A percentile compares a stretch with the other conserved stretches of the same genome.
Evolutionary conservation across 2,888 invertebrate genomes (phyloP).

Genomic region (Philhelius pedissequus): DNA sequence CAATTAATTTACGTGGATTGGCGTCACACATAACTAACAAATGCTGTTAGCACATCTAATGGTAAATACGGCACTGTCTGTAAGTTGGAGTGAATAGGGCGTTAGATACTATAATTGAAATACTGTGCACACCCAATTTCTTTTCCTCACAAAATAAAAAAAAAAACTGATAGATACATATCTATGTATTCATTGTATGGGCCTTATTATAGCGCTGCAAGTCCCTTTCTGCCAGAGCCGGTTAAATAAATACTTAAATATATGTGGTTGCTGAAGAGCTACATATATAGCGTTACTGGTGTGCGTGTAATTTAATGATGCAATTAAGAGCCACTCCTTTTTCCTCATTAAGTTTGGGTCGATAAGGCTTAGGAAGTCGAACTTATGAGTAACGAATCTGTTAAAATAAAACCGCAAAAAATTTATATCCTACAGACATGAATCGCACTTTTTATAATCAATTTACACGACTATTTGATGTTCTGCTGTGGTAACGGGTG

Average conservation of each 20-base stretch:
- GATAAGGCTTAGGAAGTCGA: not conserved
- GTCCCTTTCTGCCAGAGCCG: not conserved
- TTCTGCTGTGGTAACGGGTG: not conserved
- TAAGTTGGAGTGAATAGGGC: not conserved
- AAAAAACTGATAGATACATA: not conserved
- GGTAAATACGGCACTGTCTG: not conserved
- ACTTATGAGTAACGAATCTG: slow-evolving; percentile 40
- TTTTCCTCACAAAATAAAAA: slow-evolving; percentile 14
- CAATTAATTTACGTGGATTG: too few species aligned
- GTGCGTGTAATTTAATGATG: slow-evolving; percentile 59
- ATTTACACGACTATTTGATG: not conserved
- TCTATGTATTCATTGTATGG: not conserved
- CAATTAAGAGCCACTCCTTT: slow-evolving; percentile 66
- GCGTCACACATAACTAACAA: too few species aligned
- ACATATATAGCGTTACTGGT: slow-evolving; percentile 4
- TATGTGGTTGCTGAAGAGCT: not conserved
- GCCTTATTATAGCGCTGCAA: slow-evolving; percentile 9
- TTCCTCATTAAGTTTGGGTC: slow-evolving; percentile 47
- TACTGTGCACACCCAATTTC: slow-evolving; percentile 61
- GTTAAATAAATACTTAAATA: too few species aligned
- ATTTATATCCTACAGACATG: not conserved
- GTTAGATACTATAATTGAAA: slow-evolving; percentile 37
- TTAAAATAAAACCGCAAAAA: not conserved
- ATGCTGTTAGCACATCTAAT: too few species aligned
- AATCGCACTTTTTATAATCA: slow-evolving; percentile 24